Conservation (phyloP, 1,140 invertebrate genomes). For the Bombus impatiens region DNA sequence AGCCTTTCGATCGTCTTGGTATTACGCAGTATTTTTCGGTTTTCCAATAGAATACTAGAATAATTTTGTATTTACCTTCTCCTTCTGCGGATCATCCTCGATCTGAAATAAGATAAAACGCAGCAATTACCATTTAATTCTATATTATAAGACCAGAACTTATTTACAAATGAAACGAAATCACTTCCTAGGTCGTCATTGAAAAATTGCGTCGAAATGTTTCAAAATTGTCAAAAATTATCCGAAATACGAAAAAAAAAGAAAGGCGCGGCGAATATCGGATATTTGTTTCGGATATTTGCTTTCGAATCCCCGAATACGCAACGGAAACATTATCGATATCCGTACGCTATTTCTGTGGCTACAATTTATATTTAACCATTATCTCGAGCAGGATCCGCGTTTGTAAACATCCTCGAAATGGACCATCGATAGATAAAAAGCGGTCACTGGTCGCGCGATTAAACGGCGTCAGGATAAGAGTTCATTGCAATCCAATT, state of each 20-base stretch:
- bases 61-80: constrained; percentile 4
- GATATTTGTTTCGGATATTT: background rate
- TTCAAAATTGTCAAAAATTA: background rate
- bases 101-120: constrained; percentile 19
- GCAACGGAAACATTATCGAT: constrained; percentile 13
- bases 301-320: background rate
- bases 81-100: constrained; percentile 41
- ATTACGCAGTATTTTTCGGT: background rate
- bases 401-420: constrained; percentile 39
- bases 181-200: background rate
- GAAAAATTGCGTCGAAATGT: background rate
- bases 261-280: background rate
- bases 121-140: background rate
- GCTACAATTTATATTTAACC: constrained; percentile 39
- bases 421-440: constrained; percentile 21
- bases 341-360: constrained; percentile 10
- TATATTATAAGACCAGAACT: background rate
- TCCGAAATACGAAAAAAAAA: background rate
- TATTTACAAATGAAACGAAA: background rate
- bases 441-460: background rate
- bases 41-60: background rate
- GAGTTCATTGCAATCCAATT: constrained; percentile 41
- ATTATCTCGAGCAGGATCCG: constrained; percentile 33
- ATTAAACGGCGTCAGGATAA: constrained; percentile 41
- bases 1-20: no score